phyloP scores from a whole-genome alignment of 2,888 invertebrate genomes.

The Acleris literana region DNA sequence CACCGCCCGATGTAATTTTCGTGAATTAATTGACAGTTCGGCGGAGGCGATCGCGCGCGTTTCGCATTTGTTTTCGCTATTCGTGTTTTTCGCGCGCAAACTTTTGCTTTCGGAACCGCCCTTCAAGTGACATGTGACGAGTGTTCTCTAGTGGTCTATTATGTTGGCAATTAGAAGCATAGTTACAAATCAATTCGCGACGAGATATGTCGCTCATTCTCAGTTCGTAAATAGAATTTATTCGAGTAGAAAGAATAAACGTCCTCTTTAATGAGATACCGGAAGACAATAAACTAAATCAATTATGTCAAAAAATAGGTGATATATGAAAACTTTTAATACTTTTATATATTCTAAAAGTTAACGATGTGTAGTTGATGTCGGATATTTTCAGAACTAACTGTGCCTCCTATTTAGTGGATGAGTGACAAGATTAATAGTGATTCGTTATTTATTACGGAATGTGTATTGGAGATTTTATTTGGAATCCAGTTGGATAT shows the following conservation, averaged over 20 bases:
- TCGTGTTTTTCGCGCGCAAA: slow-evolving; percentile 65
- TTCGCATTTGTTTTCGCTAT: slow-evolving; percentile 35
- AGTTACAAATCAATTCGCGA: slow-evolving; percentile 69
- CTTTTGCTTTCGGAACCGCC: slow-evolving; percentile 61
- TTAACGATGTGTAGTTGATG: slow-evolving; percentile 40
- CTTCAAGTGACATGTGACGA: slow-evolving; percentile 67
- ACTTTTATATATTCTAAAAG: slow-evolving; percentile 36
- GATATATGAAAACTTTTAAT: slow-evolving; percentile 48
- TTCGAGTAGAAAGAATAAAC: slow-evolving; percentile 60
- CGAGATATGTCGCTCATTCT: slow-evolving; percentile 69
- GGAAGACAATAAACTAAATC: slow-evolving; percentile 53
- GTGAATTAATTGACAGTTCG: slow-evolving; percentile 71
- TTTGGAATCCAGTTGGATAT: slow-evolving; percentile 42
- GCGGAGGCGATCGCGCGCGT: slow-evolving; percentile 55
- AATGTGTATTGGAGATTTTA: slow-evolving; percentile 39
- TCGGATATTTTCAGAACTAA: slow-evolving; percentile 37
- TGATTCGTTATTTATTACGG: slow-evolving; percentile 38
- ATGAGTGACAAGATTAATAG: slow-evolving; percentile 35
- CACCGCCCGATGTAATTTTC: slow-evolving; percentile 77
- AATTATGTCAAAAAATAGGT: slow-evolving; percentile 68
- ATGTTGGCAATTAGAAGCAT: slow-evolving; percentile 77
- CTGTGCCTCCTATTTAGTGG: slow-evolving; percentile 39
- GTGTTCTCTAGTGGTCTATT: slow-evolving; percentile 66
- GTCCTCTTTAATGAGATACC: slow-evolving; percentile 49
- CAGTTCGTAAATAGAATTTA: slow-evolving; percentile 59